Conservation (phyloP, 2,888 invertebrate genomes). For the Autographa gamma region DNA sequence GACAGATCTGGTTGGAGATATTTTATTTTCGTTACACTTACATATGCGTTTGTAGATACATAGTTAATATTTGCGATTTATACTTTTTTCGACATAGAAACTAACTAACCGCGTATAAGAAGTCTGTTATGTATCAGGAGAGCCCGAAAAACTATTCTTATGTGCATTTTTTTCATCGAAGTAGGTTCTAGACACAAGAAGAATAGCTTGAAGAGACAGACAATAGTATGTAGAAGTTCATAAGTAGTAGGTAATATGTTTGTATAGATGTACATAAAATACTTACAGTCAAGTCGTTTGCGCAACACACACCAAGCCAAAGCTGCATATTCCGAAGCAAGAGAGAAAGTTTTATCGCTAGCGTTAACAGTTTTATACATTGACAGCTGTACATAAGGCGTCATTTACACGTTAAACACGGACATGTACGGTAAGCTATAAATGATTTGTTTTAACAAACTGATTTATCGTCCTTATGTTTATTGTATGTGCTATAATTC, state of each 20-base stretch:
- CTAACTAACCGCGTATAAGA: too few relatives aligned
- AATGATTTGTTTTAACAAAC: background rate
- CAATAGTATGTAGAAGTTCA: too few relatives aligned
- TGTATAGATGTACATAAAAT: constrained; percentile 43
- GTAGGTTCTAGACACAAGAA: too few relatives aligned
- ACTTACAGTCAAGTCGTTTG: constrained; percentile 97
- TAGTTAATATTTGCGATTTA: too few relatives aligned
- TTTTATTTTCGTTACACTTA: background rate
- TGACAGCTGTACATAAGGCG: background rate
- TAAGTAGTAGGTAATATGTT: too few relatives aligned
- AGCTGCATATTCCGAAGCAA: constrained; percentile 90
- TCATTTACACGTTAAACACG: background rate
- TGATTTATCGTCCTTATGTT: too few relatives aligned
- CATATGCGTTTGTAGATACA: background rate
- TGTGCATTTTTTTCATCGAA: too few relatives aligned
- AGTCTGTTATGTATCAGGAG: too few relatives aligned
- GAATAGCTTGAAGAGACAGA: too few relatives aligned
- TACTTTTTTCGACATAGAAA: too few relatives aligned
- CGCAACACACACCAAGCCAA: constrained; percentile 98
- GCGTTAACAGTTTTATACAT: constrained; percentile 13
- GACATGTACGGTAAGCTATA: background rate
- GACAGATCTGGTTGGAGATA: constrained; percentile 90
- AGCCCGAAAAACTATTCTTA: too few relatives aligned
- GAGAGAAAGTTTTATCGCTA: constrained; percentile 45
- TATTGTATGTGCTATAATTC: too few relatives aligned